Conservation (phyloP, 2,797 vertebrate genomes). For the Phalanger gymnotis region DNA sequence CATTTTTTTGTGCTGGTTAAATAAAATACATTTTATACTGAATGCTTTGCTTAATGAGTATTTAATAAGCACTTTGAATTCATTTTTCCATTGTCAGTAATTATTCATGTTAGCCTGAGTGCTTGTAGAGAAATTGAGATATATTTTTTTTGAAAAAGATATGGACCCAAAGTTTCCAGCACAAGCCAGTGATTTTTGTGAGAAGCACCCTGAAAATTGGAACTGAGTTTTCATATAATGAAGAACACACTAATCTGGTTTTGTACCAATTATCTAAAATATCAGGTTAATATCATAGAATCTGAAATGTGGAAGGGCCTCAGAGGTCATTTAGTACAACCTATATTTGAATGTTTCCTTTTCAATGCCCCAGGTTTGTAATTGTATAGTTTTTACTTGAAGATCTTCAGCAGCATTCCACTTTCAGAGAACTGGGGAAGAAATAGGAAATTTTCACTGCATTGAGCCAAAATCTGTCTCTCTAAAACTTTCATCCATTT, state of each 20-base stretch:
- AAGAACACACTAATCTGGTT: background rate
- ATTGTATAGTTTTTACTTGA: background rate
- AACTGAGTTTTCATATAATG: background rate
- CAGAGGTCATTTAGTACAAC: background rate
- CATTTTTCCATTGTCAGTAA: background rate
- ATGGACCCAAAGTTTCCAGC: background rate
- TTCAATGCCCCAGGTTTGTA: no score
- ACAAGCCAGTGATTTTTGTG: background rate
- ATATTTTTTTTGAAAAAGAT: background rate
- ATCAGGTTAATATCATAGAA: background rate
- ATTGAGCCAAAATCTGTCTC: background rate
- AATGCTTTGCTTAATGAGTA: background rate
- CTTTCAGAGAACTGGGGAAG: background rate
- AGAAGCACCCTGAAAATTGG: background rate
- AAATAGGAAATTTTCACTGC: background rate
- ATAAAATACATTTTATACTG: background rate
- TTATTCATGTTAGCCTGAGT: background rate
- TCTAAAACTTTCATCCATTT: background rate
- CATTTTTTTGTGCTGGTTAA: background rate
- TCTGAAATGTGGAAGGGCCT: background rate
- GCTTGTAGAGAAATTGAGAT: background rate
- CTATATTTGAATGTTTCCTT: background rate
- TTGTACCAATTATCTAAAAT: background rate
- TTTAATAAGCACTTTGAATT: background rate
- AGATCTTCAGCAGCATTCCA: background rate